phyloP scores from a whole-genome alignment of 1,140 invertebrate species.

The Trichoplusia ni region DNA sequence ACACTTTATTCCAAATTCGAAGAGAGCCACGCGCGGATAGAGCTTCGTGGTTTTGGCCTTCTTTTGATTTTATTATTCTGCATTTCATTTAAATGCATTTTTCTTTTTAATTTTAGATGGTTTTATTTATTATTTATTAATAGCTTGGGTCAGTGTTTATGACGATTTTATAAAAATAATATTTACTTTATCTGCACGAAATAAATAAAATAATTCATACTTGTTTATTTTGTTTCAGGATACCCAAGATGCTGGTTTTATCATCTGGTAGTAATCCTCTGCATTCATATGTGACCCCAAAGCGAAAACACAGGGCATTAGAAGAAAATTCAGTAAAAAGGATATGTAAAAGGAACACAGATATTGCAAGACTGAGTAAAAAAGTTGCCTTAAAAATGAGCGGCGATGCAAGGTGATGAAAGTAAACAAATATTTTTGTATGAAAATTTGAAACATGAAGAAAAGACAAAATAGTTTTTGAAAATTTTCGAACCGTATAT shows the following conservation, averaged over 20 bases:
- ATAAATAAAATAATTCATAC: conserved; percentile 18
- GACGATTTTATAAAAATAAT: neutral
- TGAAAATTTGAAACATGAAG: conserved; percentile 40
- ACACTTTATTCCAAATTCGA: conserved; percentile 60
- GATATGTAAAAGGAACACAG: conserved; percentile 50
- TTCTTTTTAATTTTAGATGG: neutral
- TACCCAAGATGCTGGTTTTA: conserved; percentile 66
- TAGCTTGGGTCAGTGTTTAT: conserved; percentile 1
- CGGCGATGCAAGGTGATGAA: conserved; percentile 64
- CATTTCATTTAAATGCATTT: neutral
- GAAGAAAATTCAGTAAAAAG: conserved; percentile 34
- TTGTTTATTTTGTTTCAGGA: conserved; percentile 60
- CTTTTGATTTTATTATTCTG: conserved; percentile 11
- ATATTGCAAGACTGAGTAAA: conserved; percentile 63
- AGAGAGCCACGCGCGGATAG: conserved; percentile 36
- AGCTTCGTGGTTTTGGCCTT: conserved; percentile 38
- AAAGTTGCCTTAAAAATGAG: conserved; percentile 67
- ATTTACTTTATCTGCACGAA: neutral
- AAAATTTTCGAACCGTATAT: conserved; percentile 60
- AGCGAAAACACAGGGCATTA: conserved; percentile 29
- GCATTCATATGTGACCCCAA: conserved; percentile 32
- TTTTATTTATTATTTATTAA: neutral
- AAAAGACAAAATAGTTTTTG: conserved; percentile 50
- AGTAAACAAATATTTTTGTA: conserved; percentile 46
- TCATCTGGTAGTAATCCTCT: conserved; percentile 43